A percentile compares a stretch with the other conserved stretches of the same genome.
phyloP scores from a whole-genome alignment of 2,113 vertebrate genomes.

The Ahaetulla prasina region DNA sequence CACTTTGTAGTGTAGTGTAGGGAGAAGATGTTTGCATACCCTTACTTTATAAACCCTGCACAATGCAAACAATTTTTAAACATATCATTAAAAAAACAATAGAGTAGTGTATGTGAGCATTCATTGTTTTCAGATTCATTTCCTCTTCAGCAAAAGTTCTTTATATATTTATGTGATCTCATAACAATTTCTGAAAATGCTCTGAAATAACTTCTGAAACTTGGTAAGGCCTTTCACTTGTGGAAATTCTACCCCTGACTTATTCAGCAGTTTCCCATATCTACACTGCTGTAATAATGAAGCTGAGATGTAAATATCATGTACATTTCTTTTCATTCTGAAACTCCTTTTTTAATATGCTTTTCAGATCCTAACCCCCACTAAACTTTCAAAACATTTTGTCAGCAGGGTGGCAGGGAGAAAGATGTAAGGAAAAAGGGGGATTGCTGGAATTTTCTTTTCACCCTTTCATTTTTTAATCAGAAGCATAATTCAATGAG shows the following conservation, averaged over 20 bases:
- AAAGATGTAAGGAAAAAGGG: neutral
- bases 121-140: neutral
- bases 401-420: neutral
- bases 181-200: neutral
- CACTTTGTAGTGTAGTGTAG: neutral
- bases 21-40: neutral
- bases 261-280: slow-evolving; percentile 32
- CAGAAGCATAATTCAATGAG: slow-evolving; percentile 28
- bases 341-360: neutral
- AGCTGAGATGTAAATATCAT: neutral
- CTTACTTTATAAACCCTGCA: neutral
- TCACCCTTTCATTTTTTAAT: neutral
- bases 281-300: slow-evolving; percentile 38
- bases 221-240: neutral
- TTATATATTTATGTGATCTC: slow-evolving; percentile 12
- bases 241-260: slow-evolving; percentile 40
- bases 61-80: neutral
- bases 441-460: neutral
- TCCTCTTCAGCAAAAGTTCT: neutral
- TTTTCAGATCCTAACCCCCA: neutral
- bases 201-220: neutral
- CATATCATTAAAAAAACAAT: neutral
- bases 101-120: neutral
- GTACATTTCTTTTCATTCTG: neutral
- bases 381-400: neutral